A percentile compares a stretch with the other conserved stretches of the same genome.
Conservation (phyloP, 1,140 invertebrate species). For the Heterodera schachtii region DNA sequence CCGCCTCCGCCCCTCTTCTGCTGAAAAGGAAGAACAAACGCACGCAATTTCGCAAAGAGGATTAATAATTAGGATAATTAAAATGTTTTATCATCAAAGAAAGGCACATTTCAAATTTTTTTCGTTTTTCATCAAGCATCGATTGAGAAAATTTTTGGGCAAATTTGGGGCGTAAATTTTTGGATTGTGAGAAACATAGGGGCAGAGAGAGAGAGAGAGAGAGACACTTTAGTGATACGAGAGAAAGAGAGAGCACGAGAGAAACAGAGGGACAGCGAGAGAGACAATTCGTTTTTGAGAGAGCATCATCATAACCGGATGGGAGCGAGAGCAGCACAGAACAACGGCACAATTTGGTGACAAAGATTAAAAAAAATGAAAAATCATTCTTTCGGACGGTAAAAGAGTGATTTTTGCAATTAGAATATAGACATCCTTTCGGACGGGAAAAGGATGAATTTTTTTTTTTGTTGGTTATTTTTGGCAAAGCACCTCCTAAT, state of each 20-base stretch:
- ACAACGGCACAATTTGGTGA: no score
- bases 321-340: no score
- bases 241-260: neutral
- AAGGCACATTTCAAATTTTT: neutral
- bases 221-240: neutral
- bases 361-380: no score
- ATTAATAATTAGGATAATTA: neutral
- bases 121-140: neutral
- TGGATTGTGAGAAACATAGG: neutral
- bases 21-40: neutral
- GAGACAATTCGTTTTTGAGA: neutral
- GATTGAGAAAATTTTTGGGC: neutral
- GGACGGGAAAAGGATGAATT: neutral
- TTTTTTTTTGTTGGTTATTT: neutral
- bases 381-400: no score
- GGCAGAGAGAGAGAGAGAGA: neutral
- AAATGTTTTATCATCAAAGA: neutral
- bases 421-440: neutral
- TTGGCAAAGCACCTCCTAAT: neutral
- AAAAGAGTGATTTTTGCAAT: no score
- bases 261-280: neutral
- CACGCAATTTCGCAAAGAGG: neutral
- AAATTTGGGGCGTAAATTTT: slow-evolving; percentile 6
- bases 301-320: neutral
- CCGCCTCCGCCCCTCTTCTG: neutral